phyloP scores from a whole-genome alignment of 1,140 invertebrate species.

The Drosophila punjabiensis region DNA sequence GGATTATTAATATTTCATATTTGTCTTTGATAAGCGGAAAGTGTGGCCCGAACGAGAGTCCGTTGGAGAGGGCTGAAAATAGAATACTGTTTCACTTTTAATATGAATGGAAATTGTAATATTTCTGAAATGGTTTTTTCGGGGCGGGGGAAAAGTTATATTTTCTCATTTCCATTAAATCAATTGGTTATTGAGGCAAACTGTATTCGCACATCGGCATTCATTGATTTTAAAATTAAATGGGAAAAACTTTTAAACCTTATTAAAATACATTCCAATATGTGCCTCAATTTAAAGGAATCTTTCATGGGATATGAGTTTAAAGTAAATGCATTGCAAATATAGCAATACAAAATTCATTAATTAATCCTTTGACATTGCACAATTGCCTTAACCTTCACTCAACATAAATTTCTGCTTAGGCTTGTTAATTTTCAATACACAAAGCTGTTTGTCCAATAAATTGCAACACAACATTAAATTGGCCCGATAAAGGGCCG shows the following conservation, averaged over 20 bases:
- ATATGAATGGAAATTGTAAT: slow-evolving; percentile 23
- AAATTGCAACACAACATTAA: slow-evolving; percentile 13
- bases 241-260: background rate
- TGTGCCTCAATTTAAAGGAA: background rate
- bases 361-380: background rate
- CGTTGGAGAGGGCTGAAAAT: background rate
- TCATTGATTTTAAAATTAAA: background rate
- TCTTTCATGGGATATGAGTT: background rate
- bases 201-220: background rate
- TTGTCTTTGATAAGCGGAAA: slow-evolving; percentile 76
- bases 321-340: too few species aligned
- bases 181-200: background rate
- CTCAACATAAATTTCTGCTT: background rate
- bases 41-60: slow-evolving; percentile 16
- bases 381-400: background rate
- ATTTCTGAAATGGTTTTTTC: slow-evolving; percentile 11
- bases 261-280: background rate
- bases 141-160: slow-evolving; percentile 3
- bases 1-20: slow-evolving; percentile 82
- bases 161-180: slow-evolving; percentile 14
- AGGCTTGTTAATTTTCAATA: background rate
- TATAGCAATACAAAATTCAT: background rate
- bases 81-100: slow-evolving; percentile 24
- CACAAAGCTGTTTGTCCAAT: background rate
- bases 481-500: slow-evolving; percentile 29